phyloP scores from a whole-genome alignment of 2,797 vertebrate genomes.

The Bovichtus variegatus region DNA sequence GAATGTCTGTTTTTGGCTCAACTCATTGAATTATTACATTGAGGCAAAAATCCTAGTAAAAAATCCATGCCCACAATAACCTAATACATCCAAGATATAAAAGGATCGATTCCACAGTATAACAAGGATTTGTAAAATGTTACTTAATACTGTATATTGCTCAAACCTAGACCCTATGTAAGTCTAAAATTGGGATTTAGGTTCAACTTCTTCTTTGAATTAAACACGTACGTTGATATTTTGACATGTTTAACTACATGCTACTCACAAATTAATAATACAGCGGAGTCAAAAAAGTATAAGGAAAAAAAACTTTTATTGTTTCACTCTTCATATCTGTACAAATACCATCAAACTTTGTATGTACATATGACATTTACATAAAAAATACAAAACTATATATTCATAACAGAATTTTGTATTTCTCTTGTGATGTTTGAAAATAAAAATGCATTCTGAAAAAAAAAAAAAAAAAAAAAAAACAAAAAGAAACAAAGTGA shows the following conservation, averaged over 20 bases:
- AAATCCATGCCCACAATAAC: neutral
- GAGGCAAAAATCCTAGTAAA: neutral
- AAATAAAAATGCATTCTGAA: slow-evolving; percentile 92
- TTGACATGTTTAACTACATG: neutral
- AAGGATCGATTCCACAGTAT: neutral
- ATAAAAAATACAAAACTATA: slow-evolving; percentile 99
- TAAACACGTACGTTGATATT: fast-evolving
- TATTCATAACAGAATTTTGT: slow-evolving; percentile 99
- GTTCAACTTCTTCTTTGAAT: neutral
- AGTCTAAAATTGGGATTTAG: neutral
- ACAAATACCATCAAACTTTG: slow-evolving; percentile 99
- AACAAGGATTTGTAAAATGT: neutral
- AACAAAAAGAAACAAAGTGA: slow-evolving; percentile 72
- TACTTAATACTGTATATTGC: neutral
- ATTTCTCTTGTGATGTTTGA: slow-evolving; percentile 97
- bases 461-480: slow-evolving; percentile 78
- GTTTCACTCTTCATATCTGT: slow-evolving; percentile 99
- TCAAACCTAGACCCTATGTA: neutral
- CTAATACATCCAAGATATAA: neutral
- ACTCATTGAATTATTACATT: neutral
- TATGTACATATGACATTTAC: slow-evolving; percentile 99
- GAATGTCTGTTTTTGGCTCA: neutral
- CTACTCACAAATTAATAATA: slow-evolving; percentile 29
- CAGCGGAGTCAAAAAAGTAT: slow-evolving; percentile 46
- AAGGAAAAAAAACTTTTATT: slow-evolving; percentile 88